Evolutionary conservation across 2,797 vertebrate species (phyloP).

Genomic region (Miopithecus talapoin): DNA sequence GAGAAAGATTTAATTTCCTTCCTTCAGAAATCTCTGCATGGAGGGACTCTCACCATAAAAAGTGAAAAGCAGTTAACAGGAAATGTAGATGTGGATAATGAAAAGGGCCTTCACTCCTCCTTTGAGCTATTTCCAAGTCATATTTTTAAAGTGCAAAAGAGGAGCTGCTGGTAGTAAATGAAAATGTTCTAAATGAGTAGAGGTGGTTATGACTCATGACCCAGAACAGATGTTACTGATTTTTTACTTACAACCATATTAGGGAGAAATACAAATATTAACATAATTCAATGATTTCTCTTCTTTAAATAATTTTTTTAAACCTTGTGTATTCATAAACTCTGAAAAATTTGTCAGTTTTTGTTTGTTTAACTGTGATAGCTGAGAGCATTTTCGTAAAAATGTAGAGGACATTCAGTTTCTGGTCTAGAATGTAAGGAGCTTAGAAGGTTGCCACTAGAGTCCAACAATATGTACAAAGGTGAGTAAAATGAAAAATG

Average conservation of each 20-base stretch:
- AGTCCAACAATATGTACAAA: not conserved
- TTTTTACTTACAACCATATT: conserved; percentile 35
- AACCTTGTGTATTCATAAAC: not conserved
- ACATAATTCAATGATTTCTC: not conserved
- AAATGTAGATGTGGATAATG: conserved; percentile 34
- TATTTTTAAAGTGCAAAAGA: conserved; percentile 38
- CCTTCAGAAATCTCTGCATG: conserved; percentile 29
- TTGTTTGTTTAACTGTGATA: conserved; percentile 13
- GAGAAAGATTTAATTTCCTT: conserved; percentile 55
- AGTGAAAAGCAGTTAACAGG: conserved; percentile 39
- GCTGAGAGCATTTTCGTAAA: conserved; percentile 5
- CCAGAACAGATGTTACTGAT: not conserved
- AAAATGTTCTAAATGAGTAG: conserved; percentile 32
- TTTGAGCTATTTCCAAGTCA: not conserved
- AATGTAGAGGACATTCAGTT: not conserved
- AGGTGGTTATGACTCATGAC: conserved; percentile 10
- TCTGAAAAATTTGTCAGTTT: not conserved
- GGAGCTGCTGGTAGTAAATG: conserved; percentile 16
- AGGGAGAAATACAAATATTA: not conserved
- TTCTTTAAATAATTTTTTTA: not conserved
- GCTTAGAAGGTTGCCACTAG: not conserved
- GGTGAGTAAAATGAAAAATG: not conserved
- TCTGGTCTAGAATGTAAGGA: not conserved
- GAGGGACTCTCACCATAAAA: not conserved
- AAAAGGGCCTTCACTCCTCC: not conserved